Evolutionary conservation across 2,888 invertebrate species (phyloP), one percentile per base, ranked within the genome.

Genomic region (Zaprionus bogoriensis): DNA sequence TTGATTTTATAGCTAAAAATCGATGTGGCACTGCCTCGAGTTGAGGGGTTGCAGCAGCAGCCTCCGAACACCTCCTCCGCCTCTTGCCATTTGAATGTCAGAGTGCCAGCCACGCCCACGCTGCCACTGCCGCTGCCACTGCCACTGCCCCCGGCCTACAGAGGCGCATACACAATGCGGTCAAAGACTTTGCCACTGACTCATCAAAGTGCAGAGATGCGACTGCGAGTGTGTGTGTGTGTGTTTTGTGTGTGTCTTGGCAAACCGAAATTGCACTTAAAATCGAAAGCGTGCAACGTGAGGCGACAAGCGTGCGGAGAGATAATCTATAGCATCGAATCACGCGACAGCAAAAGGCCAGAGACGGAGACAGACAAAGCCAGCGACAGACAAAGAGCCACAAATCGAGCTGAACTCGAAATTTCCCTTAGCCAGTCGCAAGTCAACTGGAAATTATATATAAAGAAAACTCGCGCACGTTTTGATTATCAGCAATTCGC

Each of bases 1-100:
- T 81, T 68, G 77, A 86, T 86, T 86, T 86, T 79, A 72, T 69
- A 83, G 83, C 86, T 62, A 58, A 83, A 79, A 80, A 86, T 83
- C 83, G 86, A 86, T 72, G 70, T 50, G 38, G 36, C 12, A n/a
- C 25, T 48, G n/a, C 25, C 75, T 71, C 63, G 41, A 10, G n/a
- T n/a, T n/a, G n/a, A n/a, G n/a, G n/a, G n/a, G n/a, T n/a, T n/a
- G n/a, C 6, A 10, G 12, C 17, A 19, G 36, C 41, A 44, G 36
- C 12, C 30, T 2, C 12, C 2, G n/a, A 2, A 10, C 32, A 1
- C 32, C 1, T 20, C 22, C 28, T 20, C n/a, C 14, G 3, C 4
- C n/a, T 36, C 57, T 27, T n/a, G 14, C 38, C 36, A 68, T 69
- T 71, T 69, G 54, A 69, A 69, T 74, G 70, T 59, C 70, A 71